Evolutionary conservation across 2,113 vertebrate genomes (phyloP).

Genomic region (Clupea harengus): DNA sequence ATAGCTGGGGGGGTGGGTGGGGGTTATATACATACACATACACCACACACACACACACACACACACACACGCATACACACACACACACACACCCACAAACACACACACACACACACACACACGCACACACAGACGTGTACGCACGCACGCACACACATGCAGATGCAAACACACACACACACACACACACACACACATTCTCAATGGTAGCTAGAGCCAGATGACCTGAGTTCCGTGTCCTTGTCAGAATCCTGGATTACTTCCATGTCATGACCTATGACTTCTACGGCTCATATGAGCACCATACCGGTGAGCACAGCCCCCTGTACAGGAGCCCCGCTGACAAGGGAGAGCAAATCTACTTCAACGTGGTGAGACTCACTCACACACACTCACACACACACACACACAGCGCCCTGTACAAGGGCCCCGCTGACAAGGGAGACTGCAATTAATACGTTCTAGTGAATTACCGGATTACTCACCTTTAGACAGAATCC

Average conservation of each 20-base stretch:
- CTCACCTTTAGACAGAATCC: no score
- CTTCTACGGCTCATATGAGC: slow-evolving; percentile 72
- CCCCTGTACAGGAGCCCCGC: slow-evolving; percentile 70
- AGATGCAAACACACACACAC: not conserved
- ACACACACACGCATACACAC: no score
- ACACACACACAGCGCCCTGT: not conserved
- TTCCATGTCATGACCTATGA: slow-evolving; percentile 78
- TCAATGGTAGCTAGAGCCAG: no score
- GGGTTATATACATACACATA: slow-evolving; percentile 31
- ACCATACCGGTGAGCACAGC: slow-evolving; percentile 72
- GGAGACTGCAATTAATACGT: not conserved
- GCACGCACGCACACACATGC: not conserved
- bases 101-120: not conserved
- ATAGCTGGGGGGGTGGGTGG: slow-evolving; percentile 72
- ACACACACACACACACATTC: not conserved
- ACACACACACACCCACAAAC: not conserved
- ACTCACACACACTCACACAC: not conserved
- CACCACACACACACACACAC: no score
- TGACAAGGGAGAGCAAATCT: slow-evolving; percentile 57
- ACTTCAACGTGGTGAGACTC: slow-evolving; percentile 73
- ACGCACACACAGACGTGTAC: no score
- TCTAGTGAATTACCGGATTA: no score
- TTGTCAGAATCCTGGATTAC: slow-evolving; percentile 73
- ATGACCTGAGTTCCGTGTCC: not conserved
- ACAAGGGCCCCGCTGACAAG: not conserved